Conservation (phyloP, 1,140 invertebrate genomes). For the Trichonephila clavipes region DNA sequence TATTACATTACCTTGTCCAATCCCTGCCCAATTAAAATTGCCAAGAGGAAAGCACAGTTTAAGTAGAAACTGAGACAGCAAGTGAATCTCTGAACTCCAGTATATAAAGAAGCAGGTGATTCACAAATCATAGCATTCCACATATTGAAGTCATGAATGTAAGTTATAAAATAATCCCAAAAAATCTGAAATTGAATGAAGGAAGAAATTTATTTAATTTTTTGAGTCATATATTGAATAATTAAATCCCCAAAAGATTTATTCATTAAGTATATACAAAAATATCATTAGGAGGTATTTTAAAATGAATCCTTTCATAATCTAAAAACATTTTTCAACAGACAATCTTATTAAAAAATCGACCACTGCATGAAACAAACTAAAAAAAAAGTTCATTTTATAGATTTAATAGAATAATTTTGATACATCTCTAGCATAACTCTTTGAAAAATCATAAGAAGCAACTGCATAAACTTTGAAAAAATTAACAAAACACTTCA, state of each 20-base stretch:
- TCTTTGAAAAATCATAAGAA: not conserved
- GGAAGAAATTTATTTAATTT: not conserved
- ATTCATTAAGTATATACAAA: too few relatives aligned
- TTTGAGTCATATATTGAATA: too few relatives aligned
- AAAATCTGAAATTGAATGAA: constrained; percentile 23
- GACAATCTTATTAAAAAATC: too few relatives aligned
- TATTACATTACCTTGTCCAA: constrained; percentile 23
- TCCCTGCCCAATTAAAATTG: not conserved
- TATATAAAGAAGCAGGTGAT: constrained; percentile 51
- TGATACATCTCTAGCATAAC: too few relatives aligned
- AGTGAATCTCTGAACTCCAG: constrained; percentile 54
- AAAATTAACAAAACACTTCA: not conserved
- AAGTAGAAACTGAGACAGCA: constrained; percentile 60
- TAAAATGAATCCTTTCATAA: too few relatives aligned
- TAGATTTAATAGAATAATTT: too few relatives aligned
- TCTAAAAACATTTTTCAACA: too few relatives aligned
- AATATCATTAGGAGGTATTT: too few relatives aligned
- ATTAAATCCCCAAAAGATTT: too few relatives aligned
- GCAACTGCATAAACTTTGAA: not conserved
- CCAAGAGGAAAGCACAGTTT: constrained; percentile 29
- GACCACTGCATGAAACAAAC: too few relatives aligned
- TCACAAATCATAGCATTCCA: constrained; percentile 56
- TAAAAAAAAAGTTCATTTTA: too few relatives aligned
- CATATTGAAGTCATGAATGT: constrained; percentile 63
- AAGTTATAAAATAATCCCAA: constrained; percentile 44